Evolutionary conservation across 1,140 invertebrate genomes (phyloP).

Genomic region (Ylistrum balloti): DNA sequence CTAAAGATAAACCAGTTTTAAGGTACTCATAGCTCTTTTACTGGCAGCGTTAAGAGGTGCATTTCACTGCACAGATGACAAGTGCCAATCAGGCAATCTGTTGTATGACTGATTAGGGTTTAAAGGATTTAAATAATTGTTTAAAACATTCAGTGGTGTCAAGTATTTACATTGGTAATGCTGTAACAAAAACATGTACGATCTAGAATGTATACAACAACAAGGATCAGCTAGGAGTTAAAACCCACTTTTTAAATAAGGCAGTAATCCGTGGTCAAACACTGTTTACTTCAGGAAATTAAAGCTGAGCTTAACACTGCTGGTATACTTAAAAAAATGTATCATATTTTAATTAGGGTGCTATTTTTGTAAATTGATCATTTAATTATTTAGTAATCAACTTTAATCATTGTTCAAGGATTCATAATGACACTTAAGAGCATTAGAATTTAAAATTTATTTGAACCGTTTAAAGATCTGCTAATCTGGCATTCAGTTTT

Average conservation of each 20-base stretch:
- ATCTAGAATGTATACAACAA: background rate
- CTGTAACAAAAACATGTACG: background rate
- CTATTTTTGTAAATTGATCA: background rate
- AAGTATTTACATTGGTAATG: constrained; percentile 16
- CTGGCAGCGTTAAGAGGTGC: background rate
- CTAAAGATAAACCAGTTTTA: background rate
- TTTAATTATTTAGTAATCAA: background rate
- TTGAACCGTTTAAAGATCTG: constrained; percentile 17
- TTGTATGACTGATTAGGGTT: background rate
- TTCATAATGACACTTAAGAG: background rate
- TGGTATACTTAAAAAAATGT: background rate
- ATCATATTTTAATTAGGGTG: background rate
- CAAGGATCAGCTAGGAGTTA: background rate
- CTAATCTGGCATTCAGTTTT: background rate
- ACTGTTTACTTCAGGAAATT: background rate
- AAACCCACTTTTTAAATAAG: background rate
- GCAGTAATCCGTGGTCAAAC: background rate
- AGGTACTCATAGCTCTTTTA: background rate
- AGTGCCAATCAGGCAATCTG: constrained; percentile 12
- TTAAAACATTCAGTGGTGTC: background rate
- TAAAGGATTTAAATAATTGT: background rate
- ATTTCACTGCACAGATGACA: constrained; percentile 1
- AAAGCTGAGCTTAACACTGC: background rate
- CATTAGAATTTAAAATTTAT: constrained; percentile 36
- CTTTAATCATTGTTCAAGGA: constrained; percentile 9